Evolutionary conservation across 1,140 invertebrate species (phyloP).

Genomic region (Melipona quadrifasciata): DNA sequence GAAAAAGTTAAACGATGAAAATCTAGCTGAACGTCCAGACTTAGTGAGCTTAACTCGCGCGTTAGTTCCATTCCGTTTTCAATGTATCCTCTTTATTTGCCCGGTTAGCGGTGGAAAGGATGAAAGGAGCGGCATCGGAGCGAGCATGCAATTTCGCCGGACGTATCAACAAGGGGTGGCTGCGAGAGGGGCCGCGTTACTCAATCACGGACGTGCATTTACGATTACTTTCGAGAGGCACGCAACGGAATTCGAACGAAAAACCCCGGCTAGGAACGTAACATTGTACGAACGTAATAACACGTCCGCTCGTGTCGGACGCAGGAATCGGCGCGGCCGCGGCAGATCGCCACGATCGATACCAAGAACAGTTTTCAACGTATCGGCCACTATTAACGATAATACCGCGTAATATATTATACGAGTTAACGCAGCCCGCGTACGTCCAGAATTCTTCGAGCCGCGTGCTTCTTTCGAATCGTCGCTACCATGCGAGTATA

Average conservation of each 20-base stretch:
- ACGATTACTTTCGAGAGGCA: conserved; percentile 25
- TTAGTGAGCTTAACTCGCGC: neutral
- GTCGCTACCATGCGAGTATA: conserved; percentile 5
- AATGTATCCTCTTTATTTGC: conserved; percentile 13
- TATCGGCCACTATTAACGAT: neutral
- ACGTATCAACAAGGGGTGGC: conserved; percentile 15
- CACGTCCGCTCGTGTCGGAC: neutral
- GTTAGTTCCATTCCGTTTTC: neutral
- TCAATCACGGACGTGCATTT: conserved; percentile 5
- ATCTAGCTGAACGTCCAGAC: neutral
- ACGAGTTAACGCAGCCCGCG: neutral
- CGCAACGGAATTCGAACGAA: conserved; percentile 35
- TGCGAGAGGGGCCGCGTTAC: conserved; percentile 4
- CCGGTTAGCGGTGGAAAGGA: neutral
- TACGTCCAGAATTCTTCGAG: no score
- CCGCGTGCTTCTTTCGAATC: neutral
- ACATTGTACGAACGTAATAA: conserved; percentile 12
- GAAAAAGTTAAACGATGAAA: neutral
- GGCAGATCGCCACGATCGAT: neutral
- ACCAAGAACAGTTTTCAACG: neutral
- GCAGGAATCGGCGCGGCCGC: neutral
- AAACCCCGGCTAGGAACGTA: neutral
- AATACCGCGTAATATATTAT: neutral
- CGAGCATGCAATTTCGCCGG: conserved; percentile 9
- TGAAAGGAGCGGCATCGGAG: conserved; percentile 1